Conservation (phyloP, 2,797 vertebrate species). For the Dallia pectoralis region DNA sequence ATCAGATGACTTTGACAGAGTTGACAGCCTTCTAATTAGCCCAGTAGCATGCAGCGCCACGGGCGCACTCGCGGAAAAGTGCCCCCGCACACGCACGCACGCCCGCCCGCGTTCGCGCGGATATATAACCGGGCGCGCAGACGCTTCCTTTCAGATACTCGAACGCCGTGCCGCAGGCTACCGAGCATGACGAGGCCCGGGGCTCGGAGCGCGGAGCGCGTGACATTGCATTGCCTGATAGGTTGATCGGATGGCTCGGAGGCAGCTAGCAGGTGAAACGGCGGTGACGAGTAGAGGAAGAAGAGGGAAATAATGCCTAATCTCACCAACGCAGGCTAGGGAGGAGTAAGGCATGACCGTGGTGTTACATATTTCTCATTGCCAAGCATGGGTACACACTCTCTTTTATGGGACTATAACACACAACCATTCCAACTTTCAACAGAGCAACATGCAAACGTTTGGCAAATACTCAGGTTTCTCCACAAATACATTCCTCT, state of each 20-base stretch:
- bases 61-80: neutral
- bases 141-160: neutral
- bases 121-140: constrained; percentile 5
- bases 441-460: constrained; percentile 34
- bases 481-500: constrained; percentile 48
- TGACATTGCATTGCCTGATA: neutral
- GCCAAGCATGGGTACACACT: constrained; percentile 9
- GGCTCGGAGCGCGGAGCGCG: neutral
- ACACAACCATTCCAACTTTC: constrained; percentile 45
- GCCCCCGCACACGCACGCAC: too few species aligned
- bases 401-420: constrained; percentile 62
- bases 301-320: constrained; percentile 25
- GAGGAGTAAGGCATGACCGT: neutral
- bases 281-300: constrained; percentile 23
- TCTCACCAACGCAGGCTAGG: constrained; percentile 15
- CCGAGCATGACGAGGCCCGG: constrained; percentile 21
- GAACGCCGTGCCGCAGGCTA: neutral
- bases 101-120: too few species aligned
- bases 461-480: neutral
- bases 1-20: constrained; percentile 77
- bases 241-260: constrained; percentile 40
- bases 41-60: constrained; percentile 31
- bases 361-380: constrained; percentile 3
- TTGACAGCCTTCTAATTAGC: constrained; percentile 69
- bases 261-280: constrained; percentile 51